phyloP scores from a whole-genome alignment of 2,113 vertebrate genomes.

The rabbit (Oryctolagus cuniculus) region mOryCun1.1 NC_091441.1:8855501-8856000 shows the following conservation, averaged over 20 bases:
- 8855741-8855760: neutral
- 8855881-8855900: constrained; percentile 81
- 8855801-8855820: constrained; percentile 76
- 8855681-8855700: too few species aligned
- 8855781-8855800: constrained; percentile 86
- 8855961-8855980: constrained; percentile 80
- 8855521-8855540: neutral
- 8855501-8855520: neutral
- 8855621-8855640: neutral
- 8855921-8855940: constrained; percentile 66
- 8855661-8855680: neutral
- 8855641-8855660: neutral
- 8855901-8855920: constrained; percentile 85
- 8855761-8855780: constrained; percentile 65
- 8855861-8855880: constrained; percentile 80
- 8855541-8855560: neutral
- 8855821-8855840: constrained; percentile 74
- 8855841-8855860: constrained; percentile 88
- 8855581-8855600: neutral
- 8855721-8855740: constrained; percentile 84
- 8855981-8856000: constrained; percentile 81
- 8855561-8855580: neutral
- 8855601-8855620: neutral
- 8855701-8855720: neutral
- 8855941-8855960: constrained; percentile 81